Base-by-base conservation (phyloP, 2,797 vertebrate species). In the Anisognathus igniventris region DNA sequence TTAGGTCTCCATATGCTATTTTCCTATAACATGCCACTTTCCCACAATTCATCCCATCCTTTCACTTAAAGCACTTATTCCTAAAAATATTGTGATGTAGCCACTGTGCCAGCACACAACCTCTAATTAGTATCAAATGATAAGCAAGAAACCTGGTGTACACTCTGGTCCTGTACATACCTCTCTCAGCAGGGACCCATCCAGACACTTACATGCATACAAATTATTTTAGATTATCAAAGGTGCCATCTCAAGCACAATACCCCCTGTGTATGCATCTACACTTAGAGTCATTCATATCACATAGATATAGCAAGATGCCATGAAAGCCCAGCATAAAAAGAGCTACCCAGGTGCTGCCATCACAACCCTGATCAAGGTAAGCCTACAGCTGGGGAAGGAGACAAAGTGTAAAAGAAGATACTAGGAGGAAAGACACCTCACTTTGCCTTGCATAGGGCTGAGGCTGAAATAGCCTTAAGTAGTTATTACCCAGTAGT, bases 401-500 rank as follows among this genome's bases (percentile, higher is more conserved):
- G 12, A 17, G 23, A 68, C 19, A 61, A 90, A 77, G 5, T 12
- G 12, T 25, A 44, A 72, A 91, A 92, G 65, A 87, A 57, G 42
- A 50, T 19, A 25, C 3, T 14, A 23, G 80, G 7, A 44, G 40
- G 39, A 86, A 85, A 75, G 33, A 27, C 33, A 62, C 24, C 12
- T 66, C 33, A 18, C 6, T 83, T 83, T 87, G 61, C 54, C n/a
- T 90, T 81, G 30, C 37, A 30, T 2, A 57, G 30, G 37, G 27
- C 25, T 70, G 58, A 84, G 80, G 40, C 62, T 66, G 62, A 91
- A 83, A 62, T 73, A 33, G 51, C 40, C 70, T 70, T 78, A 48
- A 45, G 39, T 71, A 60, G 56, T 92, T 92, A 84, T 90, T 91
- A 88, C 51, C 51, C 66, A 54, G 82, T 81, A 93, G 82, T 84